Conservation (phyloP, 2,113 vertebrate genomes). For the Cyprinodon variegatus region DNA sequence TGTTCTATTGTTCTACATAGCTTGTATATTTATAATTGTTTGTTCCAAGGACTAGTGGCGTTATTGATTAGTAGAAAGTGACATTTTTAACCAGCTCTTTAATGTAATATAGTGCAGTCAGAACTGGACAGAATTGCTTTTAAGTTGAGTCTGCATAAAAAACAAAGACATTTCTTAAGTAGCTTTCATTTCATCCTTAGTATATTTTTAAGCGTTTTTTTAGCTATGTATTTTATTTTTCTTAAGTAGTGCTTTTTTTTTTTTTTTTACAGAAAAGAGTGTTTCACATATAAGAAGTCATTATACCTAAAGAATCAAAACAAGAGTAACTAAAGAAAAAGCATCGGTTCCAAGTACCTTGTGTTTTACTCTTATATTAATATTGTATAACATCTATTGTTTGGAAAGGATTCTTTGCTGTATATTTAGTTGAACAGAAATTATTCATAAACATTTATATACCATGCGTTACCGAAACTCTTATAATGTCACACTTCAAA, state of each 20-base stretch:
- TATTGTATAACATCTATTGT: background rate
- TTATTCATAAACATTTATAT: background rate
- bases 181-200: background rate
- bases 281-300: background rate
- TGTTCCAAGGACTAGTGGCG: too few species aligned
- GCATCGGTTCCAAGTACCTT: too few species aligned
- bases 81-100: too few species aligned
- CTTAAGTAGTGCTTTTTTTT: background rate
- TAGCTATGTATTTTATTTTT: background rate
- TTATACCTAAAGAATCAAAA: background rate
- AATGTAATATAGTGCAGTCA: too few species aligned
- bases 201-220: background rate
- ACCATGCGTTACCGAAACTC: background rate
- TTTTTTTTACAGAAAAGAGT: background rate
- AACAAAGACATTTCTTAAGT: background rate
- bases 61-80: too few species aligned
- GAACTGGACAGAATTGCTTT: background rate
- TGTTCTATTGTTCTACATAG: too few species aligned
- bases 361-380: background rate
- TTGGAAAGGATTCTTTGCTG: background rate
- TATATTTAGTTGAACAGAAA: background rate
- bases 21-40: background rate
- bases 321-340: background rate
- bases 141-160: background rate
- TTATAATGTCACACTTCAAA: conserved; percentile 32